Evolutionary conservation across 2,113 vertebrate species (phyloP).

Genomic region (Atractosteus spatula): DNA sequence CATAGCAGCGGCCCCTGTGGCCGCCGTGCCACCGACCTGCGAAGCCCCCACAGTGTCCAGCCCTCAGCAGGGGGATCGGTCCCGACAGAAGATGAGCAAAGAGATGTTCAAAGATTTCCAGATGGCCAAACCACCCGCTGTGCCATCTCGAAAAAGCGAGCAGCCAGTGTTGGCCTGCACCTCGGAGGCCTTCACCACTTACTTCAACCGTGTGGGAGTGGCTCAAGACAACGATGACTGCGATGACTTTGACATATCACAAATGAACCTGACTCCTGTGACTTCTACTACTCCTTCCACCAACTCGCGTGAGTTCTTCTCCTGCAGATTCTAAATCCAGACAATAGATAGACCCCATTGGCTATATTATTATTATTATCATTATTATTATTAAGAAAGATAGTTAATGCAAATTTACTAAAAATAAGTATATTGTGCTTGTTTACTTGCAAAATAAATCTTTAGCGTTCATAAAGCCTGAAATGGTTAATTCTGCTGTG

Average conservation of each 20-base stretch:
- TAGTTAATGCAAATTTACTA: too few relatives aligned
- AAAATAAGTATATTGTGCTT: too few relatives aligned
- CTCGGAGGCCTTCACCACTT: slow-evolving; percentile 95
- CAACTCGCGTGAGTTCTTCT: slow-evolving; percentile 86
- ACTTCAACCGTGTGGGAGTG: slow-evolving; percentile 94
- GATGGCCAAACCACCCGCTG: slow-evolving; percentile 89
- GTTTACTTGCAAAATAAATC: too few relatives aligned
- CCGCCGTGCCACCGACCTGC: slow-evolving; percentile 70
- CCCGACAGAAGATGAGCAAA: slow-evolving; percentile 84
- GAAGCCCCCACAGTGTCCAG: slow-evolving; percentile 81
- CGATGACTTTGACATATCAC: slow-evolving; percentile 98
- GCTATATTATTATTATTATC: too few relatives aligned
- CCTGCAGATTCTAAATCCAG: not conserved
- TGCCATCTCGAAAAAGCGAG: slow-evolving; percentile 83
- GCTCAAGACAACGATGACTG: slow-evolving; percentile 96
- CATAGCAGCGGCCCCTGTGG: slow-evolving; percentile 71
- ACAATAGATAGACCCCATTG: too few relatives aligned
- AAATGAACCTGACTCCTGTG: slow-evolving; percentile 97
- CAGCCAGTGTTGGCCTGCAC: slow-evolving; percentile 87
- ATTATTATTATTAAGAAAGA: too few relatives aligned
- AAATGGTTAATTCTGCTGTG: too few relatives aligned
- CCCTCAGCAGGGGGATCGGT: slow-evolving; percentile 79
- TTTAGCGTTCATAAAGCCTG: too few relatives aligned
- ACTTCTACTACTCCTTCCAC: slow-evolving; percentile 96
- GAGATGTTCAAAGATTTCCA: slow-evolving; percentile 98